A percentile compares a stretch with the other conserved stretches of the same genome.
These are phyloP conservation scores for Anableps anableps DNA, from an alignment of 2,797 vertebrate species.

Conservation along the genomic window DNA sequence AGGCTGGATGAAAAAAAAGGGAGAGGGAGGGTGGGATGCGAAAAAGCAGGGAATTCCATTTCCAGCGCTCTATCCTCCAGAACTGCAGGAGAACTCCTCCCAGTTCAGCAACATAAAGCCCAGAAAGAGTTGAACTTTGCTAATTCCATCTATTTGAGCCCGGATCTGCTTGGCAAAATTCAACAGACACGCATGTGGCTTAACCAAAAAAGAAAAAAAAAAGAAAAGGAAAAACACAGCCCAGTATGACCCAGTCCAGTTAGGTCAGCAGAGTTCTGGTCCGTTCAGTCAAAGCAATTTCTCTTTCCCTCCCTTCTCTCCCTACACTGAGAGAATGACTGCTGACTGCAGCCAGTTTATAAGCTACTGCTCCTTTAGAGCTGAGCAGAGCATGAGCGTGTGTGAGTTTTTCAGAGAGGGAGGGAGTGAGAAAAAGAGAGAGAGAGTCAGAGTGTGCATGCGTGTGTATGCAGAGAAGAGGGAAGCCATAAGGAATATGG, in stretches of 20 bases:
- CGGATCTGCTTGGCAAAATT: conserved; percentile 23
- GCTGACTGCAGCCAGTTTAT: conserved; percentile 81
- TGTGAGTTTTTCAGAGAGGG: conserved; percentile 43
- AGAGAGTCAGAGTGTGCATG: not conserved
- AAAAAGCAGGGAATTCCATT: conserved; percentile 63
- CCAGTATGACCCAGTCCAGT: conserved; percentile 51
- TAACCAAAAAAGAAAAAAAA: conserved; percentile 28
- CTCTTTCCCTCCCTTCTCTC: conserved; percentile 65
- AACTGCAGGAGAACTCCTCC: conserved; percentile 49
- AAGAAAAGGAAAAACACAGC: conserved; percentile 23
- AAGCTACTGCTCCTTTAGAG: conserved; percentile 80
- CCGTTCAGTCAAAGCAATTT: conserved; percentile 57
- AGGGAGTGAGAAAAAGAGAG: conserved; percentile 24
- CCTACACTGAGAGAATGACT: conserved; percentile 71
- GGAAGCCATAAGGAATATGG: conserved; percentile 31
- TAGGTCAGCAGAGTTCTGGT: conserved; percentile 44
- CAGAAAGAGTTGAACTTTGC: conserved; percentile 49
- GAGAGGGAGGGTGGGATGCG: conserved; percentile 60
- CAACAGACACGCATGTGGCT: conserved; percentile 14
- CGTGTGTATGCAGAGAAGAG: conserved; percentile 18
- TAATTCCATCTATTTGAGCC: conserved; percentile 42
- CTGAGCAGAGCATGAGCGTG: conserved; percentile 74
- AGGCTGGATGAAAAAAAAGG: conserved; percentile 53
- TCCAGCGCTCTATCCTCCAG: conserved; percentile 43
- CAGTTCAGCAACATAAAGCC: conserved; percentile 35